Conservation (phyloP, 1,140 invertebrate species). For the Manduca sexta region DNA sequence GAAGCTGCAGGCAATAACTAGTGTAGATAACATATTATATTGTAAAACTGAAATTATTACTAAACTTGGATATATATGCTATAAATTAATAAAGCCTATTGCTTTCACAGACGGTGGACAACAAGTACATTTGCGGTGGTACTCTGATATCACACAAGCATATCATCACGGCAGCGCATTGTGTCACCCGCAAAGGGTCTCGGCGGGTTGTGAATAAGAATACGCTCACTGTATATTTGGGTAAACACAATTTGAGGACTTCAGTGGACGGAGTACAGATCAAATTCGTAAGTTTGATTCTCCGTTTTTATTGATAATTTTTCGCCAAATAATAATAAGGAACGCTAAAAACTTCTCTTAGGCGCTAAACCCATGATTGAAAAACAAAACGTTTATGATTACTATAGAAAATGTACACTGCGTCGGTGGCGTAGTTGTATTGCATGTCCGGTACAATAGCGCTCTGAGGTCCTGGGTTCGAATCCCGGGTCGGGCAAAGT, state of each 20-base stretch:
- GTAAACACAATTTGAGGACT: slow-evolving; percentile 70
- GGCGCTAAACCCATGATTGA: too few relatives aligned
- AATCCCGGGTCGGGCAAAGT: too few relatives aligned
- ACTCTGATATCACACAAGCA: slow-evolving; percentile 83
- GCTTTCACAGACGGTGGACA: slow-evolving; percentile 49
- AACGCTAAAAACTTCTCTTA: too few relatives aligned
- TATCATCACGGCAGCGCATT: slow-evolving; percentile 90
- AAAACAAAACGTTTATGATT: too few relatives aligned
- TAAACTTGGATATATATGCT: not conserved
- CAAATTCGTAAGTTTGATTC: slow-evolving; percentile 40
- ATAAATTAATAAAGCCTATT: not conserved
- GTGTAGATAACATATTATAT: too few relatives aligned
- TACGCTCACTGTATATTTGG: slow-evolving; percentile 62
- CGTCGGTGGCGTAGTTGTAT: too few relatives aligned
- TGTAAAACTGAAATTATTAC: too few relatives aligned
- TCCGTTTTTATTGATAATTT: slow-evolving; percentile 4
- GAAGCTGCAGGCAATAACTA: too few relatives aligned
- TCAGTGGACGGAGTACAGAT: slow-evolving; percentile 65
- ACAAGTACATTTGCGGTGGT: slow-evolving; percentile 82
- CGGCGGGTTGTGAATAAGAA: slow-evolving; percentile 45
- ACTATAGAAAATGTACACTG: too few relatives aligned
- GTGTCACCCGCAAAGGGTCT: slow-evolving; percentile 71
- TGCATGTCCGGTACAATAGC: too few relatives aligned
- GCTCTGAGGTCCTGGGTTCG: too few relatives aligned
- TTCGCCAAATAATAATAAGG: too few relatives aligned